These are phyloP conservation scores for Cheilosia soror DNA, from an alignment of 2,888 invertebrate genomes.

Conservation along the genomic window DNA sequence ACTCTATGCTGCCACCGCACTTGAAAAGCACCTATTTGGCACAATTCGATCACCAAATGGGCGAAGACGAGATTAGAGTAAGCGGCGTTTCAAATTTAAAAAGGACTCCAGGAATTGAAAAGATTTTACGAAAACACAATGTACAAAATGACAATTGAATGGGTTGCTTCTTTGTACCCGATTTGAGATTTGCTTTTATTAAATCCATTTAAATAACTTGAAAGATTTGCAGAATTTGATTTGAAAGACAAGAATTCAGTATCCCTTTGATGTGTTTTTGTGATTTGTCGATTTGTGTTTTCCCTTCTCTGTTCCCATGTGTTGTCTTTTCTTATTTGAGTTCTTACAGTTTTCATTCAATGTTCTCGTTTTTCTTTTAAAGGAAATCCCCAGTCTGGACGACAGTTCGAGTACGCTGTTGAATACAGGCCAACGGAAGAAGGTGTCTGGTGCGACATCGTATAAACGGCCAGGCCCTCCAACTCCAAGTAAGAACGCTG, in stretches of 20 bases:
- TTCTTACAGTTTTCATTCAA: constrained; percentile 26
- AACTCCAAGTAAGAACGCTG: constrained; percentile 93
- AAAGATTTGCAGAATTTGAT: constrained; percentile 28
- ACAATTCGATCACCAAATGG: constrained; percentile 88
- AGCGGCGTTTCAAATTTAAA: constrained; percentile 76
- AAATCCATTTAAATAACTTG: constrained; percentile 4
- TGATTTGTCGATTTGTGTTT: constrained; percentile 59
- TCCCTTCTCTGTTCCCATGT: constrained; percentile 39
- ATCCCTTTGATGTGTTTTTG: constrained; percentile 44
- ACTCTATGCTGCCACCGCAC: constrained; percentile 93
- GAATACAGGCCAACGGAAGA: constrained; percentile 83
- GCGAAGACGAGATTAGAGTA: constrained; percentile 89
- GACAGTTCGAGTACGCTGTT: constrained; percentile 83
- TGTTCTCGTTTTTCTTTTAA: constrained; percentile 40
- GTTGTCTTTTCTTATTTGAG: constrained; percentile 23
- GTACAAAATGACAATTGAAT: constrained; percentile 59
- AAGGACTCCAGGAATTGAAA: constrained; percentile 63
- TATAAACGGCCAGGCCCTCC: constrained; percentile 95
- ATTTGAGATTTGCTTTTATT: constrained; percentile 26
- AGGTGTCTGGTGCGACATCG: constrained; percentile 87
- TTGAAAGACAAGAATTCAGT: constrained; percentile 25
- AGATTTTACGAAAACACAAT: constrained; percentile 47
- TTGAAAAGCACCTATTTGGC: constrained; percentile 93
- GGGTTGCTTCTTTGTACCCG: constrained; percentile 41
- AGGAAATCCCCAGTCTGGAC: constrained; percentile 81